Conservation (phyloP, 2,113 vertebrate genomes). For the Macaca mulatta region DNA sequence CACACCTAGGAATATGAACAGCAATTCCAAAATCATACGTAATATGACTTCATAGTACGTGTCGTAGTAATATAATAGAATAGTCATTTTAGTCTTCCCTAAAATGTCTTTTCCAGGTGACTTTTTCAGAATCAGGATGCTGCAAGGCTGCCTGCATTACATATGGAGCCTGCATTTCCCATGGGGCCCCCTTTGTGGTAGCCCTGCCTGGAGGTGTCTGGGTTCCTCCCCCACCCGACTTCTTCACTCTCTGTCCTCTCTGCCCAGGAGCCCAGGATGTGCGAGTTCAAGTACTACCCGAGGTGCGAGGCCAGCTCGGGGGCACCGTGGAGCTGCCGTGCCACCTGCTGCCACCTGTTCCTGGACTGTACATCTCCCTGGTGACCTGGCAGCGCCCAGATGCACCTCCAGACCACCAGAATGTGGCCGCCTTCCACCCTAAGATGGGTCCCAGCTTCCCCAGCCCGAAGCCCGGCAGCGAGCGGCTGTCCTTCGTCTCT, state of each 20-base stretch:
- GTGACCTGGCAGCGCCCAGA: constrained; percentile 89
- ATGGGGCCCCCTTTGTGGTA: rapidly evolving
- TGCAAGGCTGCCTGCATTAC: rapidly evolving
- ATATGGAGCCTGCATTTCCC: not conserved
- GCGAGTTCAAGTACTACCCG: constrained; percentile 59
- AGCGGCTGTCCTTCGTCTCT: constrained; percentile 78
- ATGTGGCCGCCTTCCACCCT: constrained; percentile 89
- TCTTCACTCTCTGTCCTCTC: not conserved
- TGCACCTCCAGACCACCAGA: constrained; percentile 60
- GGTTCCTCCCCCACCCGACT: not conserved
- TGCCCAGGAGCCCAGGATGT: constrained; percentile 81
- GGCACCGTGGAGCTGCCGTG: constrained; percentile 86
- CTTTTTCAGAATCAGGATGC: not conserved
- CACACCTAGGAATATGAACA: not conserved
- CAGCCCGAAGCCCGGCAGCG: constrained; percentile 63
- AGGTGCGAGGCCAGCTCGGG: constrained; percentile 86
- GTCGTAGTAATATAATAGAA: too few species aligned
- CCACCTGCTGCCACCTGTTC: constrained; percentile 79
- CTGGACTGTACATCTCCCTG: constrained; percentile 80
- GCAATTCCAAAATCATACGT: not conserved
- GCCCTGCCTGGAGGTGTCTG: not conserved
- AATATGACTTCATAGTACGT: too few species aligned
- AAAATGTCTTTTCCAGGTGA: not conserved
- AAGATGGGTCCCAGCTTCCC: constrained; percentile 84
- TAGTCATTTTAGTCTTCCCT: not conserved